A percentile compares a stretch with the other conserved stretches of the same genome.
phyloP scores from a whole-genome alignment of 2,797 vertebrate genomes.

The Pogonophryne albipinna region DNA sequence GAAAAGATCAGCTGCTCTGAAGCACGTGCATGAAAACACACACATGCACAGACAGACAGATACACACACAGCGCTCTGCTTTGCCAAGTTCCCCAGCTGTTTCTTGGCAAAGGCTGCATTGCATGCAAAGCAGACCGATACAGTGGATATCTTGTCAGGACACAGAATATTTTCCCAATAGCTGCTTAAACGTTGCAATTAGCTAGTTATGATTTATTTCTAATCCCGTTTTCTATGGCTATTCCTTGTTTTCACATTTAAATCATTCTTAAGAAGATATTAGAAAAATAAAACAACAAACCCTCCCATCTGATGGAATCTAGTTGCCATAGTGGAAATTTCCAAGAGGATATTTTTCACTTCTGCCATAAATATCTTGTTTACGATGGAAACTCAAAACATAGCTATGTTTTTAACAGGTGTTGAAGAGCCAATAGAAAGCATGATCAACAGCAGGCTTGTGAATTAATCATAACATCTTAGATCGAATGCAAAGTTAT shows the following conservation, averaged over 20 bases:
- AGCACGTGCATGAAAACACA: conserved; percentile 2
- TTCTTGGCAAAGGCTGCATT: conserved; percentile 41
- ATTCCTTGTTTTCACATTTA: neutral
- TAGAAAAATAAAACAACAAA: neutral
- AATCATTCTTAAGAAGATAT: neutral
- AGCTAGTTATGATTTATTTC: neutral
- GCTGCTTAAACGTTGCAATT: neutral
- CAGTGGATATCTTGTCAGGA: conserved; percentile 40
- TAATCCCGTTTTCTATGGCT: neutral
- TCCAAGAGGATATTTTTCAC: conserved; percentile 5
- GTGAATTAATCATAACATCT: neutral
- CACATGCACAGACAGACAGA: conserved; percentile 10
- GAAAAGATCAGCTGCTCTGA: conserved; percentile 69
- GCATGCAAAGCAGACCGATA: conserved; percentile 46
- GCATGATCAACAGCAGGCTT: neutral
- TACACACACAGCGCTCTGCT: conserved; percentile 1
- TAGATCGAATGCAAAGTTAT: neutral
- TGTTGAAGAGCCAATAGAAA: neutral
- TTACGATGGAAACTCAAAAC: neutral
- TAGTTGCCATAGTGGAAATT: conserved; percentile 21
- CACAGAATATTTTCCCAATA: conserved; percentile 7
- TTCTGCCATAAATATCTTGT: conserved; percentile 6
- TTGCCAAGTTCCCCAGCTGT: conserved; percentile 50
- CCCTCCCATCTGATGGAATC: neutral
- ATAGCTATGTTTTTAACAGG: neutral